Base-by-base conservation (phyloP, 2,888 invertebrate genomes). In the Cryptocephalus primarius region DNA sequence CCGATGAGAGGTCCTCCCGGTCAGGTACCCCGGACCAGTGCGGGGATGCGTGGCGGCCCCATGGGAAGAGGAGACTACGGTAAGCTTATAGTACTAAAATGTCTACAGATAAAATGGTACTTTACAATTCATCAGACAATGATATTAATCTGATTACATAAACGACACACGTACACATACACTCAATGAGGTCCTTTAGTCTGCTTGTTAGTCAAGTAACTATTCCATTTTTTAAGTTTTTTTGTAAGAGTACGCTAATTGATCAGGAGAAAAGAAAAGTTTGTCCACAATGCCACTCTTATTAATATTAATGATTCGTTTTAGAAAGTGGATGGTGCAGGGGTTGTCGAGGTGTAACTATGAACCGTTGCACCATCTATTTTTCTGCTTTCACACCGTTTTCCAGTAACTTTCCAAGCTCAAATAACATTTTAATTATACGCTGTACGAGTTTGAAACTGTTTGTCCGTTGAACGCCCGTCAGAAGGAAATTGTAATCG, bases 21-120 rank as follows among this genome's bases (percentile, higher is more conserved):
- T 39, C 61, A 64, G 51, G 61, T 63, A 39, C 62, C 65, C 33
- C 59, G 65, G 33, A 60, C 64, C 9, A 57, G 66, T 42, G 54
- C 60, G 32, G 70, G 74, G 46, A 75, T 79, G 72, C 72, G 85
- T 69, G 76, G 82, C 66, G 76, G 82, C 65, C 80, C 83, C 52
- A 82, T 88, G 79, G 84, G 88, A 56, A 79, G 88, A 63, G 88
- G 88, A 59, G 90, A 91, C 72, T 91, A 90, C 76, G 90, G 91
- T 90, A 81, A 85, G 89, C 84, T 13, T 10, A 8, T 22, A 22
- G 22, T 4, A 22, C 22, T 22, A 22, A 22, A 22, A 22, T 22
- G 6, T 22, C 22, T 6, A 22, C 22, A 22, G 22, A 22, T 6
- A 22, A 22, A 22, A 22, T 22, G 22, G 22, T 22, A 22, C 6